Base-by-base conservation (phyloP, 2,888 invertebrate species). In the Drosophila kuntzei region DNA sequence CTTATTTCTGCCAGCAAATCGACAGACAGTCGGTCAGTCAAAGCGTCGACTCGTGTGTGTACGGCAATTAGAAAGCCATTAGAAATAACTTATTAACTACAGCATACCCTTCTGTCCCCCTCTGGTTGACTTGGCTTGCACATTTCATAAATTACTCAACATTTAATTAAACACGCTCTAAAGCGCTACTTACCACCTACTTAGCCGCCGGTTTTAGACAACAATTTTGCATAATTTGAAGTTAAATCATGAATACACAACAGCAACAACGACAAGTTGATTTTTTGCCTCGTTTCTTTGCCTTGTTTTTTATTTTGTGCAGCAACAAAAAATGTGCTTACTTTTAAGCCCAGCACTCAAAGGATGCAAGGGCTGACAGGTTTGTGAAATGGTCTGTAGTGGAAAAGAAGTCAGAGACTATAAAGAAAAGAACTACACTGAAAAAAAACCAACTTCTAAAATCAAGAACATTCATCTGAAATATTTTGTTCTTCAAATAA, bases 111-210 rank as follows among this genome's bases (percentile, higher is more conserved):
- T 3, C n/a, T 12, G 12, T 16, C 25, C 25, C 44, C n/a, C n/a
- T 14, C 27, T 22, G n/a, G n/a, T n/a, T 46, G 32, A 32, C 9
- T 39, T 27, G 18, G 44, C 49, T 55, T 20, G 49, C 51, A 54
- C 65, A 80, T 90, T 89, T 89, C 79, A 86, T 86, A 87, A 87
- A 86, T 86, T 89, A 90, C 90, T 84, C 87, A 89, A 78, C 89
- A 87, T 89, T 86, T 89, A 86, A 83, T 86, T 90, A 86, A 86
- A 89, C 85, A 86, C 85, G 87, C 80, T 85, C 79, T 87, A 82
- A 89, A 89, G 90, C 87, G 87, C 90, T 88, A 85, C 87, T 89
- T 89, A 83, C 90, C 89, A 85, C 85, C 89, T 85, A 85, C 85
- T 85, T 85, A 89, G 89, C 88, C 80, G 76, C 79, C 76, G 83